These are phyloP conservation scores for Drosophila neotestacea DNA, from an alignment of 2,888 invertebrate genomes.

Conservation along the genomic window DNA sequence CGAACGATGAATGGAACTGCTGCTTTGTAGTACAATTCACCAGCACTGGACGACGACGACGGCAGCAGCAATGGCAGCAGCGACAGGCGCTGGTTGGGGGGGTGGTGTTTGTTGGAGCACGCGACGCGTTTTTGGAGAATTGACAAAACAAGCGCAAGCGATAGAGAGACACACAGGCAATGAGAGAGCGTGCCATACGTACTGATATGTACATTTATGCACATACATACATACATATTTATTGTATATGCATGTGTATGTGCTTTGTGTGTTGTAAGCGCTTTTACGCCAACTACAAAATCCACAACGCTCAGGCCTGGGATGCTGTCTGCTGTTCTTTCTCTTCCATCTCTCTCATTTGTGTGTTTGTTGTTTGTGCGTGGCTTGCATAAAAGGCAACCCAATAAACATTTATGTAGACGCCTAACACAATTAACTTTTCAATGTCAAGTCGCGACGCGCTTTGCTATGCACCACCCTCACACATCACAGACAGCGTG, in stretches of 20 bases:
- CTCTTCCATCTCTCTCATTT: constrained; percentile 23
- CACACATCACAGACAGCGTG: constrained; percentile 48
- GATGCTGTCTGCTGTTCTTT: constrained; percentile 43
- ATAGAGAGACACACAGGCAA: constrained; percentile 45
- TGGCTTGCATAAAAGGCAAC: constrained; percentile 69
- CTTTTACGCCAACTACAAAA: constrained; percentile 68
- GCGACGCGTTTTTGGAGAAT: constrained; percentile 75
- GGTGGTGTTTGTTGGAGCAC: constrained; percentile 65
- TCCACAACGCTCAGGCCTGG: constrained; percentile 44
- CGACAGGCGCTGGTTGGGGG: constrained; percentile 45
- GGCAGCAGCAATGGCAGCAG: constrained; percentile 28
- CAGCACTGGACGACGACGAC: constrained; percentile 44
- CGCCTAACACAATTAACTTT: constrained; percentile 63
- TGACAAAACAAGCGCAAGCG: constrained; percentile 73
- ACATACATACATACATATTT: constrained; percentile 6
- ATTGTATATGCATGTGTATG: constrained; percentile 9
- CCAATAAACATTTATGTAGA: constrained; percentile 63
- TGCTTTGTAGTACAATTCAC: constrained; percentile 70
- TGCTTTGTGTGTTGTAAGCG: constrained; percentile 51
- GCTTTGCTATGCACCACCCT: constrained; percentile 26
- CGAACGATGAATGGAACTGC: constrained; percentile 74
- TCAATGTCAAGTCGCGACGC: constrained; percentile 68
- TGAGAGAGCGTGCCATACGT: constrained; percentile 39
- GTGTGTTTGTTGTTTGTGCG: constrained; percentile 57
- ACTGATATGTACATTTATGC: constrained; percentile 7